Evolutionary conservation across 2,888 invertebrate genomes (phyloP).

Genomic region (Bhutanitis thaidina): DNA sequence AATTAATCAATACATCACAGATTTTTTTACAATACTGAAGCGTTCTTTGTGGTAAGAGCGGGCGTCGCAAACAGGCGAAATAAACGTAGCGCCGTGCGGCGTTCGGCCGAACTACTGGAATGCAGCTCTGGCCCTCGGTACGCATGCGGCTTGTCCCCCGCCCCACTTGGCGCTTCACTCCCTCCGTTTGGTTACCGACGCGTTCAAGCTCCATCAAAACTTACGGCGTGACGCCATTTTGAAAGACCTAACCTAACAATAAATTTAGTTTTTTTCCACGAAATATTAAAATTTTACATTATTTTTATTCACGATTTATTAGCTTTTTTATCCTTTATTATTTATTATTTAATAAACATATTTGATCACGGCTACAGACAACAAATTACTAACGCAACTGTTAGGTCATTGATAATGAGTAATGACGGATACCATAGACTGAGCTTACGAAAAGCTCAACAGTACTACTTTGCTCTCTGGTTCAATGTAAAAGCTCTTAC

Average conservation of each 20-base stretch:
- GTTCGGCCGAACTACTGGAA: slow-evolving; percentile 71
- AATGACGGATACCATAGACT: background rate
- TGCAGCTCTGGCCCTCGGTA: slow-evolving; percentile 60
- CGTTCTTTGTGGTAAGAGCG: slow-evolving; percentile 74
- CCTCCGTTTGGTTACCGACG: slow-evolving; percentile 41
- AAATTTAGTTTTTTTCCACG: background rate
- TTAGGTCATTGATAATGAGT: slow-evolving; percentile 11
- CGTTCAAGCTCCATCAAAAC: slow-evolving; percentile 57
- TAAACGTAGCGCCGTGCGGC: slow-evolving; percentile 60
- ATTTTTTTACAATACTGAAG: slow-evolving; percentile 76
- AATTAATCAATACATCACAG: slow-evolving; percentile 81
- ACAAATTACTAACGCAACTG: slow-evolving; percentile 19
- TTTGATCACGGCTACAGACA: background rate
- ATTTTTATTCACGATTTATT: background rate
- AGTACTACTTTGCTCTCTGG: background rate
- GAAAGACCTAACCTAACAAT: slow-evolving; percentile 27
- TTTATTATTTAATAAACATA: background rate
- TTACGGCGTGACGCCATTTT: slow-evolving; percentile 37
- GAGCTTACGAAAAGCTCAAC: no score
- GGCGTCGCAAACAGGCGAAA: slow-evolving; percentile 46
- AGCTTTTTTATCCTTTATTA: background rate
- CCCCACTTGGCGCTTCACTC: slow-evolving; percentile 32
- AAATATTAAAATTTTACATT: background rate
- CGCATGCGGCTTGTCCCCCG: slow-evolving; percentile 60
- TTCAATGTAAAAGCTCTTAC: slow-evolving; percentile 9